These are phyloP conservation scores for Andricus curvator DNA, from an alignment of 2,888 invertebrate genomes.

Conservation along the genomic window DNA sequence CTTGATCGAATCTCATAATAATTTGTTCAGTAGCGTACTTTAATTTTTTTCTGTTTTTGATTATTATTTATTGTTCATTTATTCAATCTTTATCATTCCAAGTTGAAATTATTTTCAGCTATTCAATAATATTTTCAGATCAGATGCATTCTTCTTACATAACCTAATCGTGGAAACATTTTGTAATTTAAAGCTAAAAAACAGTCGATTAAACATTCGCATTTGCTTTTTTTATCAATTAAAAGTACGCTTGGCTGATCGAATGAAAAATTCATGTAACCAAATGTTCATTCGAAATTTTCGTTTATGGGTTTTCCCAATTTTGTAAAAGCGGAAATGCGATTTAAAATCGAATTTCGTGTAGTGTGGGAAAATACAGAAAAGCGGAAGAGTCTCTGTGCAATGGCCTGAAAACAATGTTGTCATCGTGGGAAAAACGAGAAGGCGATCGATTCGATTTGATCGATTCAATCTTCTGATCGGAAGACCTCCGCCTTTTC, in stretches of 20 bases:
- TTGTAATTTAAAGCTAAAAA: neutral
- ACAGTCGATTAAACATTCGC: neutral
- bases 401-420: conserved; percentile 65
- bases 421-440: conserved; percentile 71
- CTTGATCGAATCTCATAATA: conserved; percentile 19
- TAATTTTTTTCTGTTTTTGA: neutral
- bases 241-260: neutral
- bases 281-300: neutral
- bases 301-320: neutral
- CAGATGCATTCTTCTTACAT: neutral
- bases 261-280: neutral
- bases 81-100: no score
- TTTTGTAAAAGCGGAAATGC: neutral
- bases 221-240: neutral
- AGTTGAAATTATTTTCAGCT: no score
- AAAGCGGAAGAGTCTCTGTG: conserved; percentile 60
- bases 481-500: neutral
- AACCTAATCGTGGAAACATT: neutral
- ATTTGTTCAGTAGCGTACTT: neutral
- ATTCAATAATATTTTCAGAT: no score
- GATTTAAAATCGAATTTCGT: conserved; percentile 11
- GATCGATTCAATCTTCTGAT: conserved; percentile 24
- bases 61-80: neutral
- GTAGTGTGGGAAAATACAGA: conserved; percentile 21
- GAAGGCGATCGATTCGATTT: conserved; percentile 31